Evolutionary conservation across 1,140 invertebrate genomes (phyloP).

Genomic region (Trigoniulus corallinus): DNA sequence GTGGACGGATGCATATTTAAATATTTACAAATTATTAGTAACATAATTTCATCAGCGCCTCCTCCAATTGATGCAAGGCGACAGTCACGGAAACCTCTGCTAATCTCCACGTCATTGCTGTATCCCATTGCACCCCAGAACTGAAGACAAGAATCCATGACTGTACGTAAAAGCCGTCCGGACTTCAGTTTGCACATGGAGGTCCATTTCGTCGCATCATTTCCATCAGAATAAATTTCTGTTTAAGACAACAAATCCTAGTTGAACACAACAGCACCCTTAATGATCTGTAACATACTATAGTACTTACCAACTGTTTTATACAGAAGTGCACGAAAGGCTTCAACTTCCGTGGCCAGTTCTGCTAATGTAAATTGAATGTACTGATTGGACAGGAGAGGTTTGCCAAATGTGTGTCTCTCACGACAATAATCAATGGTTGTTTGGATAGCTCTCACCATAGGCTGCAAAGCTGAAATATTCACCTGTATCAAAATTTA

Average conservation of each 20-base stretch:
- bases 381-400: conserved; percentile 34
- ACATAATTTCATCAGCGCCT: conserved; percentile 44
- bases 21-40: conserved; percentile 38
- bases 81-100: conserved; percentile 33
- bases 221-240: conserved; percentile 29
- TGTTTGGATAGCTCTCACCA: conserved; percentile 27
- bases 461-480: conserved; percentile 23
- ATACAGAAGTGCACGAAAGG: conserved; percentile 32
- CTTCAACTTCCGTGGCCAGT: conserved; percentile 36
- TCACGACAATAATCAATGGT: conserved; percentile 35
- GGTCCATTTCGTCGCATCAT: conserved; percentile 38
- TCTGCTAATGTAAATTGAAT: conserved; percentile 38
- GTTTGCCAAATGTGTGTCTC: conserved; percentile 31
- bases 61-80: conserved; percentile 37
- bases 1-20: conserved; percentile 25
- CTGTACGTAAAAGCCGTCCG: conserved; percentile 32
- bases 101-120: conserved; percentile 32
- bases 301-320: conserved; percentile 24
- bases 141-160: conserved; percentile 41
- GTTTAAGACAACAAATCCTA: background rate
- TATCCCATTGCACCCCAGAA: conserved; percentile 45
- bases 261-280: background rate
- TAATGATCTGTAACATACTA: background rate
- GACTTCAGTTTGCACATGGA: conserved; percentile 41
- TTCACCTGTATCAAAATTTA: too few species aligned